Base-by-base conservation (phyloP, 64 coral and sea anemone genomes). In the Pocillopora damicornis region DNA sequence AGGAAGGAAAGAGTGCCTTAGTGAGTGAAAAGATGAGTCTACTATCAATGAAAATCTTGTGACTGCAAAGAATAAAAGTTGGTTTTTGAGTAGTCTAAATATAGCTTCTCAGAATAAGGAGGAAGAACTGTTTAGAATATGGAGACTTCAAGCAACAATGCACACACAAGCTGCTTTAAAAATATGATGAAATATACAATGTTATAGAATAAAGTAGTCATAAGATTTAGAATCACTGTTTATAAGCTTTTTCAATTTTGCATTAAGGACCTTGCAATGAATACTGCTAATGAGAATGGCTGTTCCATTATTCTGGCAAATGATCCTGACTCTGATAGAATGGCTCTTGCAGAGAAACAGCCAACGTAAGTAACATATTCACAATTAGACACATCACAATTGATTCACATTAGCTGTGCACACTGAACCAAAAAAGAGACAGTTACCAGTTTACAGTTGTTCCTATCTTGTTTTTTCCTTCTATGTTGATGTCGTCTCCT, bases 1-100 rank as follows among this genome's bases (percentile, higher is more conserved):
- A 99, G 84, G 97, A 99, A 86, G 97, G 97, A 67, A 95, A 95
- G 20, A 95, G 93, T 93, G 97, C 93, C 64, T 82, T 99, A 90
- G 97, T 99, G 81, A 93, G 87, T 75, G 35, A 34, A 37, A 61
- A 11, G 67, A 9, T 15, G 68, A n/a, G 59, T 11, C 67, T 25
- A 71, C 25, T 8, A 67, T 20, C 8, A 67, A 67, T 20, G 67
- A 71, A 51, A 51, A 7, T 51, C 42, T 51, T 51, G 2, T 7
- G 42, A 51, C 42, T 51, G 42, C 7, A 51, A 51, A 51, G 42
- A 7, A 7, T 7, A 51, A 51, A 51, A 51, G 42, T 2, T 51
- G 42, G 35, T 63, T 4, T 71, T 38, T 74, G 22, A 71, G 30
- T 73, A 36, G 45, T 87, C 34, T 42, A 1, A 15, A 42, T 76